Percentiles rank a stretch among this genome's conserved stretches.
phyloP scores from a whole-genome alignment of 1,140 invertebrate genomes.

The Bombus pascuorum region DNA sequence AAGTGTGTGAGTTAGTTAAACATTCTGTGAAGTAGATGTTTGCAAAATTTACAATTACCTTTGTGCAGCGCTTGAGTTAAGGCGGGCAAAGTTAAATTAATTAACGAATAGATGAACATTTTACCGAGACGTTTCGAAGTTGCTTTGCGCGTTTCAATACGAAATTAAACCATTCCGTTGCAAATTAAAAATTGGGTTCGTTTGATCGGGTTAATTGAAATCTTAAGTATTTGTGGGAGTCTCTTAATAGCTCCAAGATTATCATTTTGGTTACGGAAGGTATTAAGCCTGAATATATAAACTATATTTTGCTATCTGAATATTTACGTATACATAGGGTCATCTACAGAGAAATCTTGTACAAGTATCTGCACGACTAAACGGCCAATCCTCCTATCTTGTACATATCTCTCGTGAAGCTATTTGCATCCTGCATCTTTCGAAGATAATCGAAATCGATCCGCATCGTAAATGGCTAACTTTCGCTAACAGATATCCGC shows the following conservation, averaged over 20 bases:
- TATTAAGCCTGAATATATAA: background rate
- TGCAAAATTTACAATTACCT: too few relatives aligned
- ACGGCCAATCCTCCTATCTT: constrained; percentile 4
- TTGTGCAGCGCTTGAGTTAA: background rate
- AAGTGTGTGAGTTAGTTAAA: background rate
- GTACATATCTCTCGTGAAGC: background rate
- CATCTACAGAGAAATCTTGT: background rate
- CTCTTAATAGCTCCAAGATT: background rate
- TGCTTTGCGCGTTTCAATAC: background rate
- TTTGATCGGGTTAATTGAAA: background rate
- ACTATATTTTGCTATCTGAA: background rate
- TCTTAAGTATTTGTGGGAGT: background rate
- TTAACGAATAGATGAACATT: background rate
- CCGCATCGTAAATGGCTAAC: constrained; percentile 1
- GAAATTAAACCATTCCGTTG: background rate
- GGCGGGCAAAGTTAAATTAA: background rate
- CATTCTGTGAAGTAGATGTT: background rate
- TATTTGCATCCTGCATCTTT: constrained; percentile 27
- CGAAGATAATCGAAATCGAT: constrained; percentile 41
- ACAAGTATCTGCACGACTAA: background rate
- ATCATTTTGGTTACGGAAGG: background rate
- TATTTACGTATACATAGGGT: background rate
- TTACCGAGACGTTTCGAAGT: background rate
- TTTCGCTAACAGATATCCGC: background rate
- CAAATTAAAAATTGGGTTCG: background rate